phyloP scores from a whole-genome alignment of 2,113 vertebrate species.

The Etia nguti region DNA sequence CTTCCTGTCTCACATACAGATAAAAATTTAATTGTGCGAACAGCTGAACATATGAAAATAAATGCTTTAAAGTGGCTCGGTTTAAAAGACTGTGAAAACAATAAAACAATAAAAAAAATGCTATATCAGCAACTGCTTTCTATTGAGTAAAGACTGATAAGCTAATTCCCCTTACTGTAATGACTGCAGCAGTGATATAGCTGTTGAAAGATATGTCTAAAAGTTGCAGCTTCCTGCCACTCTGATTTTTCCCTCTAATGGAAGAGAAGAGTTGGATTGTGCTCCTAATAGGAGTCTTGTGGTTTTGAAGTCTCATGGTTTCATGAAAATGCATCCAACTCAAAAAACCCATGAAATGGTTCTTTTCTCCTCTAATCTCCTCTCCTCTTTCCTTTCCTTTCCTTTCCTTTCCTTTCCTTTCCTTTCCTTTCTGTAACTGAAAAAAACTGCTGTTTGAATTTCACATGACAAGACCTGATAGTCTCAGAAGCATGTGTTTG shows the following conservation, averaged over 20 bases:
- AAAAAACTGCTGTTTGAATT: neutral
- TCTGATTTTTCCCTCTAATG: neutral
- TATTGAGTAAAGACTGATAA: neutral
- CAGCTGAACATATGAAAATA: neutral
- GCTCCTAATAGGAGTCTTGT: conserved; percentile 64
- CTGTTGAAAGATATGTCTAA: neutral
- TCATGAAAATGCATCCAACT: conserved; percentile 3
- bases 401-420: neutral
- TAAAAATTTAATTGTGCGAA: neutral
- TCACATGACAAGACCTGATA: neutral
- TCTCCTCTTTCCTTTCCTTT: neutral
- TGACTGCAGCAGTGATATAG: neutral
- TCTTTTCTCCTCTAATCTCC: neutral
- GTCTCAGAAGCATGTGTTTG: neutral
- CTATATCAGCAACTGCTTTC: neutral
- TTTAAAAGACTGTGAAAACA: neutral
- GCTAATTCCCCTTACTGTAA: neutral
- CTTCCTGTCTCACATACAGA: neutral
- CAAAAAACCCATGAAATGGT: conserved; percentile 50
- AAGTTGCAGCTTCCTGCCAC: neutral
- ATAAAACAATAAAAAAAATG: too few species aligned
- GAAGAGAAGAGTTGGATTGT: conserved; percentile 20
- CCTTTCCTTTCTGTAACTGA: neutral
- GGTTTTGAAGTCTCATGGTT: conserved; percentile 59
- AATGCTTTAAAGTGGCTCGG: neutral